Base-by-base conservation (phyloP, 2,888 invertebrate species). In the Halictus quadricinctus region DNA sequence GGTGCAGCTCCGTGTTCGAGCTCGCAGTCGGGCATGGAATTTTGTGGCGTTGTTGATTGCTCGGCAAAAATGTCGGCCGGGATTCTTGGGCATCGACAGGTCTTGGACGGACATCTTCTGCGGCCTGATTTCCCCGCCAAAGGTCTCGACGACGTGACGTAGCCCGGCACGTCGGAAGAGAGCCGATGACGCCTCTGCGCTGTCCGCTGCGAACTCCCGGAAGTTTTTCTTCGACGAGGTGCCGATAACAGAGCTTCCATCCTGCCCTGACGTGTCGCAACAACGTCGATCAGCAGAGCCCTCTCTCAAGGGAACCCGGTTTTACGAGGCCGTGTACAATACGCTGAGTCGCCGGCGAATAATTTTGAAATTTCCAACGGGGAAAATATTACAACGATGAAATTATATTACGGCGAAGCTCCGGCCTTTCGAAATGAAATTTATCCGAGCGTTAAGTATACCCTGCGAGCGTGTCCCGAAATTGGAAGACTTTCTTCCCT, bases 401-500 rank as follows among this genome's bases (percentile, higher is more conserved):
- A 82, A 69, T 69, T 69, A 82, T 81, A 46, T 48, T 72, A 69
- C 73, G 54, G 69, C 48, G 58, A 36, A 21, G 36, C 29, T 25
- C 13, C 46, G 69, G 69, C 48, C 64, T 69, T 69, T 70, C 48
- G 82, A 81, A 82, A 82, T 81, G 81, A 81, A 82, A 82, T 74
- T 82, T 82, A 82, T 75, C 81, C 74, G 15, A 8, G n/a, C 66
- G 75, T 76, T 76, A 66, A 46, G 58, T 76, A 76, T 70, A 70
- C 70, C 54, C 69, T n/a, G 66, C 25, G 41, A 77, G 41, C 75
- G 76, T 79, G 79, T 54, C 72, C 29, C 70, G 79, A 80, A 85
- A 86, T 81, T 85, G 85, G 79, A 79, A 81, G 74, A 80, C 78
- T 48, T 79, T 54, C 73, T 79, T 76, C 74, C 18, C 29, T 0